Conservation (phyloP, 1,140 invertebrate species). For the Lucilia cuprina region DNA sequence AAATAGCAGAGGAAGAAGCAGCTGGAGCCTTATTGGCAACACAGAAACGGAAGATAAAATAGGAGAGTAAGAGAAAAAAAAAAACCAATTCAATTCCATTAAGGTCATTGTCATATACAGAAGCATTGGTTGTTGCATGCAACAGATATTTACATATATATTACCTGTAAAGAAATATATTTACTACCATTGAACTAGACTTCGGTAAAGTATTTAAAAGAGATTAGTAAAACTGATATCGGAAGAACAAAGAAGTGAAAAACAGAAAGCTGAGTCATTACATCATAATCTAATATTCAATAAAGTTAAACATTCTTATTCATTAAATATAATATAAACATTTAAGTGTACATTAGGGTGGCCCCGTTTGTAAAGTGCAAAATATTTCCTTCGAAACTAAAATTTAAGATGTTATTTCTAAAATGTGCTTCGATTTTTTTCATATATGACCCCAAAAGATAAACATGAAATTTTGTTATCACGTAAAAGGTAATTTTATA, state of each 20-base stretch:
- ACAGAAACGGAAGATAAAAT: background rate
- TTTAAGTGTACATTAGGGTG: background rate
- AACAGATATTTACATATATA: background rate
- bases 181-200: background rate
- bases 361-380: background rate
- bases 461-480: too few species aligned
- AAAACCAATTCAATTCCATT: background rate
- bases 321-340: background rate
- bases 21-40: slow-evolving; percentile 36
- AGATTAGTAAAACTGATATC: background rate
- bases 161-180: background rate
- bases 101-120: background rate
- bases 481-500: too few species aligned
- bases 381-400: too few species aligned
- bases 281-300: background rate
- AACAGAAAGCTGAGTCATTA: background rate
- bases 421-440: too few species aligned
- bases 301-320: background rate
- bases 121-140: background rate
- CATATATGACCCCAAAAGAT: too few species aligned
- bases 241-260: background rate
- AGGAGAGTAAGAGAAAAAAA: background rate
- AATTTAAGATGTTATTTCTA: too few species aligned
- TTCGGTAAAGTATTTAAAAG: background rate
- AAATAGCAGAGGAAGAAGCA: slow-evolving; percentile 52